phyloP scores from a whole-genome alignment of 2,113 vertebrate genomes.

The Misgurnus anguillicaudatus region DNA sequence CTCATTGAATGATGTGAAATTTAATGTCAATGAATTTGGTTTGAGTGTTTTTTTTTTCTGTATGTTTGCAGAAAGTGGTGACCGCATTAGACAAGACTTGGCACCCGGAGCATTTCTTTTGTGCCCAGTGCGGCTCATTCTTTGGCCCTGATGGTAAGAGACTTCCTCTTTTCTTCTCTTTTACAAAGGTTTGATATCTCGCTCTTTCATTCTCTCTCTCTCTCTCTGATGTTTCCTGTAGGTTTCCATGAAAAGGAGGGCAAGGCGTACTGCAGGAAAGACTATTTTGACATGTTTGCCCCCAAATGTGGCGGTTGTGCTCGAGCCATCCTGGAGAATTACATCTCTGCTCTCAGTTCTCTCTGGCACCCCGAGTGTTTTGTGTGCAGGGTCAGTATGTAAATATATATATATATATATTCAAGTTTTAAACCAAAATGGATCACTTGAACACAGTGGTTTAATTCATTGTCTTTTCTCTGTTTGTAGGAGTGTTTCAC shows the following conservation, averaged over 20 bases:
- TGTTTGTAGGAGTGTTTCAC: slow-evolving; percentile 91
- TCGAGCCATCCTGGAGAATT: slow-evolving; percentile 96
- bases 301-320: slow-evolving; percentile 96
- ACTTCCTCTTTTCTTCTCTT: slow-evolving; percentile 13
- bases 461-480: too few relatives aligned
- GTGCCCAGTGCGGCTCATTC: slow-evolving; percentile 96
- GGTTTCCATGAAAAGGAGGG: slow-evolving; percentile 98
- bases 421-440: too few relatives aligned
- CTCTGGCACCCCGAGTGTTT: slow-evolving; percentile 99
- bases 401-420: not conserved
- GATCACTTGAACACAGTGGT: too few relatives aligned
- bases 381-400: slow-evolving; percentile 90
- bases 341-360: slow-evolving; percentile 95
- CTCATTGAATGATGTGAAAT: too few relatives aligned
- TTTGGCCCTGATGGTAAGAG: slow-evolving; percentile 91
- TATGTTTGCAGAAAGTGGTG: slow-evolving; percentile 88
- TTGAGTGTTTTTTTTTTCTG: not conserved
- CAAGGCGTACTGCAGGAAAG: slow-evolving; percentile 96
- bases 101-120: slow-evolving; percentile 99
- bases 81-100: slow-evolving; percentile 95
- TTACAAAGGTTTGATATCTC: not conserved
- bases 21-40: too few relatives aligned
- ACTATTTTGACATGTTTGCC: slow-evolving; percentile 99
- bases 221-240: slow-evolving; percentile 55
- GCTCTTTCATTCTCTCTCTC: not conserved